A percentile compares a stretch with the other conserved stretches of the same genome.
phyloP scores from a whole-genome alignment of 2,113 vertebrate genomes.

The Pelodiscus sinensis region DNA sequence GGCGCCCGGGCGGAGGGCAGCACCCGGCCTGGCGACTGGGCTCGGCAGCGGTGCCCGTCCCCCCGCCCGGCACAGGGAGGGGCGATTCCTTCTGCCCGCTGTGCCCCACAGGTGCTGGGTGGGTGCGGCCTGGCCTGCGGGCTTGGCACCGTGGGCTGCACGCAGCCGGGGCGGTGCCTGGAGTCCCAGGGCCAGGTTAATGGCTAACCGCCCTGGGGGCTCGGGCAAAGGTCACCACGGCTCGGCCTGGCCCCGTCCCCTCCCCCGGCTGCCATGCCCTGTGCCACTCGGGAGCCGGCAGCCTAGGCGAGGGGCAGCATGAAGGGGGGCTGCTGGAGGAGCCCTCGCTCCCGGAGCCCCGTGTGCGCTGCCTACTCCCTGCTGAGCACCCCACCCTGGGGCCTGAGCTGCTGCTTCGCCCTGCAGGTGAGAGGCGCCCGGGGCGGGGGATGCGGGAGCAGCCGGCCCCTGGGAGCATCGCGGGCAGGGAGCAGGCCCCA shows the following conservation, averaged over 20 bases:
- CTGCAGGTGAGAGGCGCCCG: conserved; percentile 74
- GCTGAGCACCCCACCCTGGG: conserved; percentile 45
- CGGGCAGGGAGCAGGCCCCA: too few relatives aligned
- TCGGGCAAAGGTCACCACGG: conserved; percentile 70
- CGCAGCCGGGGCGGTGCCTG: too few relatives aligned
- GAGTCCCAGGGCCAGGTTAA: conserved; percentile 64
- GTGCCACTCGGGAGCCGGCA: fast-evolving
- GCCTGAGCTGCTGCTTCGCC: conserved; percentile 77
- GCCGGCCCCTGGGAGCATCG: too few relatives aligned
- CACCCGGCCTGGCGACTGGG: not conserved
- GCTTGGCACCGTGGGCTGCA: too few relatives aligned
- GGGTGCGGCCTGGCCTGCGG: too few relatives aligned
- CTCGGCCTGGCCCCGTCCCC: not conserved
- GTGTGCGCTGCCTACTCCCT: fast-evolving
- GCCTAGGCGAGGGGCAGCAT: conserved; percentile 30
- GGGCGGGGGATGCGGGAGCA: too few relatives aligned
- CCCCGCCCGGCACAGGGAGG: too few relatives aligned
- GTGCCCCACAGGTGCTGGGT: too few relatives aligned
- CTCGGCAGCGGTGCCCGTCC: too few relatives aligned
- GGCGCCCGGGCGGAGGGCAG: too few relatives aligned
- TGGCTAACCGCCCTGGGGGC: conserved; percentile 55
- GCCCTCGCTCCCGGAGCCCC: not conserved
- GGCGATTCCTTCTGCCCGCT: not conserved
- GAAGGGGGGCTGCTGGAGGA: conserved; percentile 26
- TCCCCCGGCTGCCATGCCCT: fast-evolving